Evolutionary conservation across 1,140 invertebrate genomes (phyloP), one percentile per base, ranked within the genome.

Genomic region (Amphibalanus amphitrite): DNA sequence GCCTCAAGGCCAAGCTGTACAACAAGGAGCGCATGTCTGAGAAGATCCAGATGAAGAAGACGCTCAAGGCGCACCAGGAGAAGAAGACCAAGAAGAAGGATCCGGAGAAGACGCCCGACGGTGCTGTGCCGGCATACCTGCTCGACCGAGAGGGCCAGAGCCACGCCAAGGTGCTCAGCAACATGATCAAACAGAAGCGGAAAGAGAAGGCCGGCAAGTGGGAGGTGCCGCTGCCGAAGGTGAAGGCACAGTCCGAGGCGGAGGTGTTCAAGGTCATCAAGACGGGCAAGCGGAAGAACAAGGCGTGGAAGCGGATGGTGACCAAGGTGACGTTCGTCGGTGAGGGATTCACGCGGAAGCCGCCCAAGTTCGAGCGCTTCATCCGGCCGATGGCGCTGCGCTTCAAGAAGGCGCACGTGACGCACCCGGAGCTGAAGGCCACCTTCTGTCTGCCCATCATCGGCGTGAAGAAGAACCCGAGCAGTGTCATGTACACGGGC

Each of bases 151-250:
- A 98, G 82, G 86, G 91, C n/a, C 92, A 97, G 75, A 89, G 88
- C 4, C 84, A 90, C 69, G 93, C 95, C 4, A 99, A 98, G 83
- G 89, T 98, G 28, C 82, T 99, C 0, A 98, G 95, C 0, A 99
- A 98, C 79, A 98, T 97, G 90, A 97, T 99, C 72, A 99, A 99
- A 83, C 96, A 99, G 80, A 99, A 99, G 81, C 85, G 97, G 1
- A 99, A 99, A 82, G 97, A 99, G 81, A 99, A 99, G 79, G 95
- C 94, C 72, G 97, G 96, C 0, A 99, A 99, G 86, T 99, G 96
- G 95, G 93, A 98, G 78, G 97, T 99, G 0, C 97, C 97, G 0
- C 90, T 99, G 77, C 97, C 97, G 0, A 98, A 99, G 87, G 96
- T 99, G 0, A 86, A 88, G 78, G 94, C 95, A 0, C 93, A 98